Evolutionary conservation across 2,113 vertebrate genomes (phyloP).

Genomic region (Limanda limanda): DNA sequence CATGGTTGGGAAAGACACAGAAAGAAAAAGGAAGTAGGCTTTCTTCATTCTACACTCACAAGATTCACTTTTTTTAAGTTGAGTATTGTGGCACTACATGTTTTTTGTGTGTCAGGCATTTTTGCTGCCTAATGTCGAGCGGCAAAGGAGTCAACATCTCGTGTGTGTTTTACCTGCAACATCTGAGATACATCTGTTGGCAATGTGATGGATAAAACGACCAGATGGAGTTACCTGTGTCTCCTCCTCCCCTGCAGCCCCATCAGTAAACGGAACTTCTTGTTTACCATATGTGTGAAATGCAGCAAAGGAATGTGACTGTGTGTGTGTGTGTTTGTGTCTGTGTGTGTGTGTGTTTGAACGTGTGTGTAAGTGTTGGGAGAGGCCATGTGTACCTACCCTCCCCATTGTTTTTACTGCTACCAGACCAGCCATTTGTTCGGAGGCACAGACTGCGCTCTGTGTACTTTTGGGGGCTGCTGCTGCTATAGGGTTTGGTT

Average conservation of each 20-base stretch:
- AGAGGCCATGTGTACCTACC: conserved; percentile 73
- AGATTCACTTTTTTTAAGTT: conserved; percentile 10
- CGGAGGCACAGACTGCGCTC: conserved; percentile 53
- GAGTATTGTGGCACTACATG: not conserved
- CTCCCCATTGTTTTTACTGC: conserved; percentile 76
- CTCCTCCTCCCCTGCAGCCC: conserved; percentile 28
- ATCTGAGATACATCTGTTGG: conserved; percentile 62
- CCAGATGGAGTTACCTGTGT: conserved; percentile 68
- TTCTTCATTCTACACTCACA: conserved; percentile 22
- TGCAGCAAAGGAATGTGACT: conserved; percentile 68
- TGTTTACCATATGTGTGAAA: conserved; percentile 77
- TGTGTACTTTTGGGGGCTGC: conserved; percentile 59
- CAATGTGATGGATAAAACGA: conserved; percentile 55
- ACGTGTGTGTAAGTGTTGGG: conserved; percentile 51
- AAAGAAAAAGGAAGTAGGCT: conserved; percentile 20
- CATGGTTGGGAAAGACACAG: conserved; percentile 21
- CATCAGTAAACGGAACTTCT: conserved; percentile 66
- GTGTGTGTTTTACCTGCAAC: conserved; percentile 33
- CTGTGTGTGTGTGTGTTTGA: conserved; percentile 19
- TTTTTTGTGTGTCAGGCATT: not conserved
- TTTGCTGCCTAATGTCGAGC: conserved; percentile 3
- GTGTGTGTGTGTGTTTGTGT: conserved; percentile 10
- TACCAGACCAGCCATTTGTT: conserved; percentile 73
- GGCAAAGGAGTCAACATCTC: conserved; percentile 39
- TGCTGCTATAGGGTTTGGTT: conserved; percentile 63